Conservation (phyloP, 2,113 vertebrate genomes). For the Labrus mixtus region DNA sequence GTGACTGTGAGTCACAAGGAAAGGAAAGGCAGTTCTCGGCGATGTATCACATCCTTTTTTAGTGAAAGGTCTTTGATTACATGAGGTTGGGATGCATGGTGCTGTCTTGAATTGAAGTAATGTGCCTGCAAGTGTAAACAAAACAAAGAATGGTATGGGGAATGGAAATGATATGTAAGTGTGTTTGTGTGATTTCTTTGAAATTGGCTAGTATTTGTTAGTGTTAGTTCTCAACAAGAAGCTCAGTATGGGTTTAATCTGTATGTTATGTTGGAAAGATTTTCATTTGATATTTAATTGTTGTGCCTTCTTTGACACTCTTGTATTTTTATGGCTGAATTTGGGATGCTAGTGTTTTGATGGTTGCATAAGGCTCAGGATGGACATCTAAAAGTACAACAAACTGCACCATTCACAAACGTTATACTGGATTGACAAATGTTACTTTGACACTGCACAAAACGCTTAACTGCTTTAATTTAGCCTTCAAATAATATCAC, state of each 20-base stretch:
- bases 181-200: not conserved
- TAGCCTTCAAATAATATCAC: not conserved
- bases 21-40: not conserved
- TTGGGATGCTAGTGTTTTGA: not conserved
- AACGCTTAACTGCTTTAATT: too few relatives aligned
- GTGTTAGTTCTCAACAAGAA: not conserved
- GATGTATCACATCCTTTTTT: conserved; percentile 30
- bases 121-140: not conserved
- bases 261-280: not conserved
- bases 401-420: not conserved
- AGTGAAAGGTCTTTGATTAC: not conserved
- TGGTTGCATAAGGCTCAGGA: not conserved
- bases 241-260: not conserved
- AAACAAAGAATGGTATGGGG: not conserved
- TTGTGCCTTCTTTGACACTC: not conserved
- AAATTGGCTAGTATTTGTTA: not conserved
- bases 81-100: not conserved
- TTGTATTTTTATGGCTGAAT: not conserved
- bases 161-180: not conserved
- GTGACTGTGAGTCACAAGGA: conserved; percentile 15
- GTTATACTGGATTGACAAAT: not conserved
- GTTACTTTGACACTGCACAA: not conserved
- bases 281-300: not conserved
- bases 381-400: not conserved
- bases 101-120: too few relatives aligned